Base-by-base conservation (phyloP, 2,113 vertebrate genomes). In the Siphamia tubifer region DNA sequence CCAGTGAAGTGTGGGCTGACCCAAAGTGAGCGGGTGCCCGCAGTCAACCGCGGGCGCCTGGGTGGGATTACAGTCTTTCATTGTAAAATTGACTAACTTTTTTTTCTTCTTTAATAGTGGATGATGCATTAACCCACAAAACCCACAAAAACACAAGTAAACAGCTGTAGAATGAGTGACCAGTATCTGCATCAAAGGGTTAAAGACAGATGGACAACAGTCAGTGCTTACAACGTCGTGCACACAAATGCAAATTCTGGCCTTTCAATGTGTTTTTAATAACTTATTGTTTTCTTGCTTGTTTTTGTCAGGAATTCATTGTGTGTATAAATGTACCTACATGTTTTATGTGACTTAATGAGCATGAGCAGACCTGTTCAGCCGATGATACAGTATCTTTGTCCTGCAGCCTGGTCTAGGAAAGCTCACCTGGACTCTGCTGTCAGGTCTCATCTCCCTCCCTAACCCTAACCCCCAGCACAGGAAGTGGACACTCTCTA, bases 391-490 rank as follows among this genome's bases (percentile, higher is more conserved):
- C 76, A 73, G 73, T 55, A 66, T 77, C 74, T 40, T 53, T 82
- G 81, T 89, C 76, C 82, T 56, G 66, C 39, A 82, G 83, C 63
- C 74, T 72, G 62, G 47, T 84, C 56, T 83, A 71, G 73, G 53
- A 67, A 78, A 63, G 77, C 81, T 90, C 85, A 90, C 83, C 91
- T 89, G 87, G 53, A 81, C 73, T 68, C 67, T 53, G 67, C 83
- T 88, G 89, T 89, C 90, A 90, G 61, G 67, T 89, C 51, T 58
- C 74, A 87, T 90, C 86, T 83, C 65, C 74, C 48, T 83, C 45
- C 35, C 27, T 13, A 0, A 57, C 62, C 31, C 61, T 34, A 68
- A 68, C 79, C 81, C 74, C 61, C 63, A 78, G 72, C 70, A 56
- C 60, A 35, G 55, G 4, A 57, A 63, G 66, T 49, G 24, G 70